Evolutionary conservation across 2,888 invertebrate species (phyloP), one percentile per base, ranked within the genome.

Genomic region (Lissocephala sabroskyi): DNA sequence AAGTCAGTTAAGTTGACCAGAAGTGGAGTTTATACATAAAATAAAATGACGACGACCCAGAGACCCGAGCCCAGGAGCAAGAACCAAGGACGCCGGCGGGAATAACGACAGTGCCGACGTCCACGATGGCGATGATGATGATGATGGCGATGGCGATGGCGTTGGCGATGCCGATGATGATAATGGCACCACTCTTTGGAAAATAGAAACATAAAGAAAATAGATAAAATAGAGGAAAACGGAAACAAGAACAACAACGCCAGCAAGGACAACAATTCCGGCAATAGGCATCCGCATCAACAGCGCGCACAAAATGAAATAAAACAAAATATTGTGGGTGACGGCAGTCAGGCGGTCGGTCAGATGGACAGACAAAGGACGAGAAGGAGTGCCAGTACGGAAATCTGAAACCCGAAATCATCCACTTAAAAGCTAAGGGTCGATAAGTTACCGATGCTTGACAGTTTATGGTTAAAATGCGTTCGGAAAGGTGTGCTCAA

Each of bases 1-100:
- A 71, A 75, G 71, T 71, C 71, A 71, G 68, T 71, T 75, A 75
- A 71, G 75, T 71, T 71, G 75, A 68, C 71, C 71, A 75, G 68
- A 61, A 73, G 64, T 57, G 28, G 42, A 71, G 75, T 75, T 71
- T 71, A 75, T 71, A 71, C 74, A 74, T 70, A 71, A 71, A 71
- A 68, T 62, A 62, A 65, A 75, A 71, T 59, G 59, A 64, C 56
- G 55, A 61, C 53, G 52, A 55, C 36, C 56, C 45, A 47, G 55
- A 49, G 36, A 23, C 29, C 32, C 46, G 30, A 23, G 7, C 23
- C 23, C 28, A 45, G n/a, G n/a, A n/a, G n/a, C n/a, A n/a, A n/a
- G n/a, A n/a, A n/a, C n/a, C n/a, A n/a, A 36, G 32, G 43, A 37
- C 28, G 52, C 13, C 35, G 35, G 10, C 35, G 18, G 10, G 2